phyloP scores from a whole-genome alignment of 1,140 invertebrate genomes.

The Brachionus manjavacas region DNA sequence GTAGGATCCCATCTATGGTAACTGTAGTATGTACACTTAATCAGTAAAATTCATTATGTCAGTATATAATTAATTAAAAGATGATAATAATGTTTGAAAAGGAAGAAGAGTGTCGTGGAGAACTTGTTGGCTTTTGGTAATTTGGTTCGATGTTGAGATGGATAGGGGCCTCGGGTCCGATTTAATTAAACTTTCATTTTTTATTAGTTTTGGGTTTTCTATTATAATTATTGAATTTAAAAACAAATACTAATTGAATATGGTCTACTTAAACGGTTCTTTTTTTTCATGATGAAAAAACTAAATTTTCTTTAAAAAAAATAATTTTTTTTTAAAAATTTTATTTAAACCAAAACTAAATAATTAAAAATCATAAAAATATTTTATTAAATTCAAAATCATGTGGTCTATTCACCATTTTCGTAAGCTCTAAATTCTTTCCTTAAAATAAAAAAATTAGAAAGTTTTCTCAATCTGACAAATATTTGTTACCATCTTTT shows the following conservation, averaged over 20 bases:
- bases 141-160: no score
- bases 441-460: neutral
- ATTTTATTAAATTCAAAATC: neutral
- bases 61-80: no score
- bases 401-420: constrained; percentile 19
- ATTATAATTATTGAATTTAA: neutral
- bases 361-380: neutral
- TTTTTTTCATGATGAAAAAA: neutral
- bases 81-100: no score
- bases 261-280: neutral
- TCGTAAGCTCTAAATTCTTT: constrained; percentile 26
- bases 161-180: no score
- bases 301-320: neutral
- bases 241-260: neutral
- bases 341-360: constrained; percentile 6
- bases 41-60: no score
- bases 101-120: no score
- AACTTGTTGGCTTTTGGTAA: no score
- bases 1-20: no score
- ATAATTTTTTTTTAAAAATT: neutral
- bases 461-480: neutral
- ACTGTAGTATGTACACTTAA: no score
- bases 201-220: no score
- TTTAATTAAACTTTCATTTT: no score
- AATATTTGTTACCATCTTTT: constrained; percentile 12